Percentiles rank a stretch among this genome's conserved stretches.
phyloP scores from a whole-genome alignment of 2,888 invertebrate species.

The Phyllotreta striolata region DNA sequence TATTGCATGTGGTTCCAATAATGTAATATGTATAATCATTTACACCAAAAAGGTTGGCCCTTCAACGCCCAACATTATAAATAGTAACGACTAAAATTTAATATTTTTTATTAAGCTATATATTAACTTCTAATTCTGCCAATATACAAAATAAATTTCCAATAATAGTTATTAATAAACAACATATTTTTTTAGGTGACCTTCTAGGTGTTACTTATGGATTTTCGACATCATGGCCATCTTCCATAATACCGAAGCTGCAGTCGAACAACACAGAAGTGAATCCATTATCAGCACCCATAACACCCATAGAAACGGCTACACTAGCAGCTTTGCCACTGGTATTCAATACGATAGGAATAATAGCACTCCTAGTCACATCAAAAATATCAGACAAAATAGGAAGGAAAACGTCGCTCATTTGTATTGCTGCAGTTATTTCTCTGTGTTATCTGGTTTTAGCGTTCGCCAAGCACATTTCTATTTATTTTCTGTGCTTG shows the following conservation, averaged over 20 bases:
- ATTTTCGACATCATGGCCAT: not conserved
- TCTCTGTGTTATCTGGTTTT: too few relatives aligned
- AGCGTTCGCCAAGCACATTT: conserved; percentile 36
- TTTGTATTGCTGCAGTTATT: too few relatives aligned
- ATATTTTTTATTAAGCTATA: too few relatives aligned
- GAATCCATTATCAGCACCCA: conserved; percentile 8
- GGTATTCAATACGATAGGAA: conserved; percentile 28
- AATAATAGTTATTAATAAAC: too few relatives aligned
- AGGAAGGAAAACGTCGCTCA: conserved; percentile 68
- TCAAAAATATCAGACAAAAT: conserved; percentile 32
- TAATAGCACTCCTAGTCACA: conserved; percentile 35
- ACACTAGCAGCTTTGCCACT: conserved; percentile 21
- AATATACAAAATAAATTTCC: too few relatives aligned
- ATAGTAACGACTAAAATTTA: too few relatives aligned
- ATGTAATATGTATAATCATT: too few relatives aligned
- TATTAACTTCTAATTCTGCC: too few relatives aligned
- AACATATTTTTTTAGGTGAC: too few relatives aligned
- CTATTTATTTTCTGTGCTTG: conserved; percentile 61
- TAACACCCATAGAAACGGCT: conserved; percentile 39
- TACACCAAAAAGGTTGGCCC: too few relatives aligned
- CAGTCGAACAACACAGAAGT: conserved; percentile 9
- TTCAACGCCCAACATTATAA: too few relatives aligned
- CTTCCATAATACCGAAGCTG: conserved; percentile 15
- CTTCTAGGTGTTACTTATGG: too few relatives aligned
- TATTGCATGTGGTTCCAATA: conserved; percentile 39